Evolutionary conservation across 2,113 vertebrate species (phyloP), one percentile per base, ranked within the genome.

Genomic region (Leuciscus idus): DNA sequence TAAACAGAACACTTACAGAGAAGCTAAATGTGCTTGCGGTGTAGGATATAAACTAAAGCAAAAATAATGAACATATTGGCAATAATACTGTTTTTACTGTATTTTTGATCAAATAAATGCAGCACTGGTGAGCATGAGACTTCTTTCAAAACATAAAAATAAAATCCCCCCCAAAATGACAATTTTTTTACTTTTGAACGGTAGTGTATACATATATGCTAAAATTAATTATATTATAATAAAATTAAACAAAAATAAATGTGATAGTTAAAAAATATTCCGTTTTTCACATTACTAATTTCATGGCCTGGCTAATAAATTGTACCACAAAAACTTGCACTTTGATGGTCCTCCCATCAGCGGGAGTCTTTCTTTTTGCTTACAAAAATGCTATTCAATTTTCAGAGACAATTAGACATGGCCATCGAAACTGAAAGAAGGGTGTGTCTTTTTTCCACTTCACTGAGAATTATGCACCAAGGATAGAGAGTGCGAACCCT

Each of bases 371-470:
- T 91, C 88, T 92, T 92, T 90, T 89, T 66, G 57, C 83, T 84
- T 84, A 93, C 91, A 93, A 92, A 93, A 93, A 91, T 87, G 36
- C 91, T 87, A 87, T 94, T 95, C 93, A 94, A 93, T 94, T 93
- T 90, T 92, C 86, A 92, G 86, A 81, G 91, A 91, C 91, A 93
- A 94, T 95, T 95, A 94, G 94, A 94, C 91, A 95, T 92, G 93
- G 93, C 86, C 90, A 80, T 89, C 88, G 43, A 85, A 87, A 86
- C 87, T 92, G 92, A 94, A 94, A 89, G 92, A 92, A 83, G 91
- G 81, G 83, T 88, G 90, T 90, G 86, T 33, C 87, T 87, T 84
- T 85, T 84, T n/a, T 64, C 89, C 55, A 48, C 59, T 91, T 90
- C 87, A 91, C 66, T 66, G 86, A 91, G 91, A 93, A 90, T 92